These are phyloP conservation scores for Eupithecia subfuscata DNA, from an alignment of 2,888 invertebrate genomes.

Conservation along the genomic window DNA sequence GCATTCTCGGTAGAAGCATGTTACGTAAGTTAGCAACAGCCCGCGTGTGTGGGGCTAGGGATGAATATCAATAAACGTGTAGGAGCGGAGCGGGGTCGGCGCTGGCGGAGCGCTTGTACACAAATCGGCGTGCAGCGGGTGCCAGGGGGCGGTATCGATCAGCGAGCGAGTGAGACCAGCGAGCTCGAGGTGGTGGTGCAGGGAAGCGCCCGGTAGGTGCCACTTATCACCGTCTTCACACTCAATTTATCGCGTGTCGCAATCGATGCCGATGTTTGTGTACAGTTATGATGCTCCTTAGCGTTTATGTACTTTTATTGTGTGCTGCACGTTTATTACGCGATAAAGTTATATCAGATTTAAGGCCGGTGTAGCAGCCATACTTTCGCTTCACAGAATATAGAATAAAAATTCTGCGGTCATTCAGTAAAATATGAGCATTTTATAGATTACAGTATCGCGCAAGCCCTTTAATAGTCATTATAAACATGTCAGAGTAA, in stretches of 20 bases:
- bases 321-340: slow-evolving; percentile 44
- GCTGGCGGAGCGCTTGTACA: slow-evolving; percentile 49
- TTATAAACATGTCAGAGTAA: not conserved
- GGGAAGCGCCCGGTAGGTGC: slow-evolving; percentile 61
- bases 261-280: slow-evolving; percentile 67
- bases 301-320: slow-evolving; percentile 51
- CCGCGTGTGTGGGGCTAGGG: slow-evolving; percentile 41
- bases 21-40: slow-evolving; percentile 37
- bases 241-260: slow-evolving; percentile 79
- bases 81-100: slow-evolving; percentile 43
- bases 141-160: slow-evolving; percentile 60
- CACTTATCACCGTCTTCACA: slow-evolving; percentile 80
- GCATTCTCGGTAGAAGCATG: slow-evolving; percentile 28
- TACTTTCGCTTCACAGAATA: slow-evolving; percentile 19
- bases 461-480: not conserved
- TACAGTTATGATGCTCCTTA: slow-evolving; percentile 57
- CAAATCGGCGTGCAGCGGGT: slow-evolving; percentile 61
- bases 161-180: slow-evolving; percentile 48
- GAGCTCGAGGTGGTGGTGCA: slow-evolving; percentile 43
- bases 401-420: not conserved
- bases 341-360: slow-evolving; percentile 49
- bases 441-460: not conserved
- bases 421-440: not conserved
- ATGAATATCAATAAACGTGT: slow-evolving; percentile 54
- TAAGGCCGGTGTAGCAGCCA: slow-evolving; percentile 29